Evolutionary conservation across 2,888 invertebrate species (phyloP).

Genomic region (Chorisops tibialis): DNA sequence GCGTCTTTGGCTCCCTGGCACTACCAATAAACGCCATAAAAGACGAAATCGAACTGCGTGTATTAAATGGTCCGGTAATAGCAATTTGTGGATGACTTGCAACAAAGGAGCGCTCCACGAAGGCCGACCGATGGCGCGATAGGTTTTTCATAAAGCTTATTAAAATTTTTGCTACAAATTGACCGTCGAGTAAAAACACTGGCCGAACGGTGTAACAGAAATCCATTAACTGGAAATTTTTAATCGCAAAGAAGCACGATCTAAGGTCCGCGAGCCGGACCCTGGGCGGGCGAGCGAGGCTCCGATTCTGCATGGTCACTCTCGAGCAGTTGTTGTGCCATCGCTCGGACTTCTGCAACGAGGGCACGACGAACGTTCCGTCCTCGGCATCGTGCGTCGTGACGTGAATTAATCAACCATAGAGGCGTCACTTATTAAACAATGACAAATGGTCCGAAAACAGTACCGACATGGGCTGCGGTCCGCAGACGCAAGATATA

Average conservation of each 20-base stretch:
- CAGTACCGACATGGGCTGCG: conserved; percentile 15
- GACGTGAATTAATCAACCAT: conserved; percentile 33
- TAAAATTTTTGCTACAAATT: conserved; percentile 22
- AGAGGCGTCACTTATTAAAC: conserved; percentile 34
- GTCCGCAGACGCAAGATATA: conserved; percentile 22
- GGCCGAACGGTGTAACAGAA: conserved; percentile 8
- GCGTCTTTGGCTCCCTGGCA: conserved; percentile 23
- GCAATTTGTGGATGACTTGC: conserved; percentile 39
- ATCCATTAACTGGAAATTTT: conserved; percentile 23
- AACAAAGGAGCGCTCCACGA: conserved; percentile 16
- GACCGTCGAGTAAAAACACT: neutral
- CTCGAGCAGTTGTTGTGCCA: conserved; percentile 5
- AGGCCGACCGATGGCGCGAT: neutral
- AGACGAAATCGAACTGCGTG: conserved; percentile 27
- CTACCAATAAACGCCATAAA: conserved; percentile 20
- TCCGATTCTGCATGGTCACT: conserved; percentile 18
- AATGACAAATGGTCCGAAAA: conserved; percentile 34
- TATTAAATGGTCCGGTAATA: conserved; percentile 34
- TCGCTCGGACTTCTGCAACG: too few species aligned
- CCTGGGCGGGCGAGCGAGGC: conserved; percentile 13
- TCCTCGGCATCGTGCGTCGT: too few species aligned
- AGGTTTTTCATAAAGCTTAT: conserved; percentile 19
- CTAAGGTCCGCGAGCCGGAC: conserved; percentile 13
- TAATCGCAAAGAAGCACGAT: conserved; percentile 14
- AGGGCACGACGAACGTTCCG: too few species aligned